These are phyloP conservation scores for Hyperoplus immaculatus DNA, from an alignment of 2,797 vertebrate genomes.

Conservation along the genomic window DNA sequence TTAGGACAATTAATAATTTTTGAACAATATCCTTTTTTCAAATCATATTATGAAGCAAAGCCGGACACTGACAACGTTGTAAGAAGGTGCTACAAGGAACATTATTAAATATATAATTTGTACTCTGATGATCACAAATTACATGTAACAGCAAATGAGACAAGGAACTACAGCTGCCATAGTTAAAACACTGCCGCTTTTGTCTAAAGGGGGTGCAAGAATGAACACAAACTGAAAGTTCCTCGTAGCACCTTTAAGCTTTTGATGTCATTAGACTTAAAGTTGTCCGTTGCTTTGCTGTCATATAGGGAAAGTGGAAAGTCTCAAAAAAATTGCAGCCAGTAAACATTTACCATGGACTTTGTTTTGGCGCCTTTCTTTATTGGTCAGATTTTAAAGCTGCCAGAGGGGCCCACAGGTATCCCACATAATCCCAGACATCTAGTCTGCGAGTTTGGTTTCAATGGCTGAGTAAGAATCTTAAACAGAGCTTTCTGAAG, in stretches of 20 bases:
- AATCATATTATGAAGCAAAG: not conserved
- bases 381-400: no score
- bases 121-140: no score
- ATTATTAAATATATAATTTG: no score
- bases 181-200: no score
- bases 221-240: no score
- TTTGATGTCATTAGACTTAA: conserved; percentile 5
- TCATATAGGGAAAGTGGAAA: conserved; percentile 17
- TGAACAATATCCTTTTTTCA: not conserved
- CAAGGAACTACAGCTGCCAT: no score
- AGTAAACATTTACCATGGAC: conserved; percentile 50
- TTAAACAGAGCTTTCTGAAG: conserved; percentile 56
- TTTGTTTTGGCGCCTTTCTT: conserved; percentile 35
- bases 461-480: conserved; percentile 51
- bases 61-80: conserved; percentile 17
- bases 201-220: no score
- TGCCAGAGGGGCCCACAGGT: conserved; percentile 38
- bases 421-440: conserved; percentile 43
- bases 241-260: no score
- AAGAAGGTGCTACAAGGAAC: not conserved
- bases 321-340: conserved; percentile 24
- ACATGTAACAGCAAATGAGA: no score
- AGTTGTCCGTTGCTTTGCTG: conserved; percentile 12
- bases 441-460: conserved; percentile 44
- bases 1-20: not conserved